Base-by-base conservation (phyloP, 2,888 invertebrate species). In the Eulithis testata region DNA sequence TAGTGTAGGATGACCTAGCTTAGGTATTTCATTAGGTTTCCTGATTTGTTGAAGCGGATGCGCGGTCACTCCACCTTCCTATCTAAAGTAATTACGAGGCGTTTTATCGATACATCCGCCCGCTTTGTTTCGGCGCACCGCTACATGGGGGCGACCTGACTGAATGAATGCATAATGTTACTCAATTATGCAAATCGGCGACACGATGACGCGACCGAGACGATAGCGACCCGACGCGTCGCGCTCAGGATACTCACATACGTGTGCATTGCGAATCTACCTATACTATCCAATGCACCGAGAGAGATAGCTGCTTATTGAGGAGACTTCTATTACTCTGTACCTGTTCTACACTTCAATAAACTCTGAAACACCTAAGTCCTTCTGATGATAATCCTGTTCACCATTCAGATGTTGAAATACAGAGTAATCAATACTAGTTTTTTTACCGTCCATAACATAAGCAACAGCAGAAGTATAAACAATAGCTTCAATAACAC, bases 81-180 rank as follows among this genome's bases (percentile, higher is more conserved):
- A 43, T 68, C 64, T 68, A 68, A 67, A 66, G 64, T 72, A 69
- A 73, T 69, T 73, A 69, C 62, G 69, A 69, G 64, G 71, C 70
- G 65, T 60, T 68, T 67, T 70, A 72, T 73, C 73, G 68, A 74
- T 76, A 74, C 76, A 76, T 76, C 75, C 72, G 77, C 73, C 75
- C 76, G 70, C 67, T 86, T 84, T 85, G 84, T 86, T 84, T 85
- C 82, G 79, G 76, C 80, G 75, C 77, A 79, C 76, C 74, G 80
- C 69, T 66, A 73, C 77, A 81, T 80, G 82, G 83, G 89, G 90
- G 85, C 83, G 82, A 83, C 85, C 81, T 75, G 82, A 82, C 81
- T 83, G 83, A 87, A 86, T 86, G 84, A 86, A 89, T 91, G 89
- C 86, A 90, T 90, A 89, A 89, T 90, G 79, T 85, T 87, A 87